Base-by-base conservation (phyloP, 2,888 invertebrate species). In the Notodonta dromedarius region DNA sequence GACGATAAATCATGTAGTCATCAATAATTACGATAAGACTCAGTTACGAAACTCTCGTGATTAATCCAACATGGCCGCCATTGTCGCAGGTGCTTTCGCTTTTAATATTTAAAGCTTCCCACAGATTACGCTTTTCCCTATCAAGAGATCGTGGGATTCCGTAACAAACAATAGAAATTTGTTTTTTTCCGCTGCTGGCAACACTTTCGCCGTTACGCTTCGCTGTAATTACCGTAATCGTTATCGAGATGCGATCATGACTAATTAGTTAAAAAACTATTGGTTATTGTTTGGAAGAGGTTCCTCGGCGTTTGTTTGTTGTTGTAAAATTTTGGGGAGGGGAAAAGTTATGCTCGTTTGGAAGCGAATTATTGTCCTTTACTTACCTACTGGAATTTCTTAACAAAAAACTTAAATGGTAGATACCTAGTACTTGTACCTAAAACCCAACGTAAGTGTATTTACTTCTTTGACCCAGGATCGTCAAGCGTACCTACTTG, bases 81-180 rank as follows among this genome's bases (percentile, higher is more conserved):
- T 88, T 89, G 88, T 89, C 85, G 77, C 70, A 67, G 66, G 70
- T 79, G 82, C 89, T 91, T 90, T 92, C 91, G 85, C 88, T 91
- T 86, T 90, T 84, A 82, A 77, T 76, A 79, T 78, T 80, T 76
- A 75, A 84, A 80, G 79, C 83, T 91, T 92, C 93, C 90, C 93
- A 92, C 87, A 80, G 86, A 89, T 87, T 87, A 86, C 89, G 87
- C 86, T 88, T 91, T 90, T 90, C 88, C 87, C 87, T 90, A 90
- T 90, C 91, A 85, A 76, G 82, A 89, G 88, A 92, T 91, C 93
- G 93, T 93, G 93, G 90, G 93, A 93, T 66, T 69, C 68, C 67
- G 71, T 68, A 72, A 78, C 79, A 84, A 79, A 91, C 91, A 92
- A 91, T 90, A 86, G 79, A 82, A 84, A 85, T 87, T 86, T 87